Conservation (phyloP, 2,888 invertebrate species). For the Chalcis sispes region DNA sequence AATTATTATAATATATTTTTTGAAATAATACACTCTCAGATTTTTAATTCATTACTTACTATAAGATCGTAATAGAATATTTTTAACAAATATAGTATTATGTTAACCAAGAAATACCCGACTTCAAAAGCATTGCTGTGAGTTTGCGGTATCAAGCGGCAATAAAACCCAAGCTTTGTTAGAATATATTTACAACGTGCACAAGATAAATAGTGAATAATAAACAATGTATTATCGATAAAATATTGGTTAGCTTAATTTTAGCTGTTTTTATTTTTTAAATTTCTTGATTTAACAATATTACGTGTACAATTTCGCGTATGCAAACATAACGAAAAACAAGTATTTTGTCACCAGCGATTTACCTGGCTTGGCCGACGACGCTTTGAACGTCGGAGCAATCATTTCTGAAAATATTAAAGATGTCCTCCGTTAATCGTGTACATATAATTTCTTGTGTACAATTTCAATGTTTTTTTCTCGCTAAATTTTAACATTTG, state of each 20-base stretch:
- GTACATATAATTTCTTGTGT: constrained; percentile 19
- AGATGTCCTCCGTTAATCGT: constrained; percentile 52
- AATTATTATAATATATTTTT: too few relatives aligned
- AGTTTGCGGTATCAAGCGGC: constrained; percentile 2
- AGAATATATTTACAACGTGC: constrained; percentile 9
- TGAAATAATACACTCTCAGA: too few relatives aligned
- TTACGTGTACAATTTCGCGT: not conserved
- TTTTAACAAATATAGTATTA: too few relatives aligned
- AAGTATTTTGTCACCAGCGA: constrained; percentile 34
- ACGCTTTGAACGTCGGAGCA: constrained; percentile 89
- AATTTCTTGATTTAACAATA: not conserved
- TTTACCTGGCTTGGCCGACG: constrained; percentile 85
- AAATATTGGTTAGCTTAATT: not conserved
- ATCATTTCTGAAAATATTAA: constrained; percentile 83
- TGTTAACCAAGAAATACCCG: too few relatives aligned
- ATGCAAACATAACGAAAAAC: constrained; percentile 23
- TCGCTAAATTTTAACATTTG: not conserved
- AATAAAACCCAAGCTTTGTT: constrained; percentile 50
- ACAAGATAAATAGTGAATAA: not conserved
- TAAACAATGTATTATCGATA: not conserved
- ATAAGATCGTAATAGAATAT: too few relatives aligned
- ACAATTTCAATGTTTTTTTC: not conserved
- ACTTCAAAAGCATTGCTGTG: too few relatives aligned
- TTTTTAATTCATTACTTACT: too few relatives aligned
- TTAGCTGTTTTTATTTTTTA: not conserved